Conservation (phyloP, 2,113 vertebrate genomes). For the Panthera tigris region DNA sequence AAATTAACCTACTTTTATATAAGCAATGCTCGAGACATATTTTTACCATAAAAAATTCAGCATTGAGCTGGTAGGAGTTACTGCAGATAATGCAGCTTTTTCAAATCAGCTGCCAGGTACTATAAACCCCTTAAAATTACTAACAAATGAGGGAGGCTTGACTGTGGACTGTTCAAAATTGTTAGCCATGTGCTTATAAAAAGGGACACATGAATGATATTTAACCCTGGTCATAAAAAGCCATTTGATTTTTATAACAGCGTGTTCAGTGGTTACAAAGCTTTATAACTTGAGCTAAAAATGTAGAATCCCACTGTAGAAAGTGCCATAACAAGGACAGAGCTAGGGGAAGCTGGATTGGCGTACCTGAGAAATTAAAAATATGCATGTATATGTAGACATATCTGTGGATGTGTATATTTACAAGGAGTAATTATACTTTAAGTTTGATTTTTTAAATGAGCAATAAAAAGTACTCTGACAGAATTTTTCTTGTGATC, state of each 20-base stretch:
- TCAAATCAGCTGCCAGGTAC: conserved; percentile 57
- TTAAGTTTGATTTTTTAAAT: conserved; percentile 15
- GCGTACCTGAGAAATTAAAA: conserved; percentile 25
- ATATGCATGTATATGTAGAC: neutral
- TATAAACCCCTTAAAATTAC: conserved; percentile 59
- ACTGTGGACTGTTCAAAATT: conserved; percentile 25
- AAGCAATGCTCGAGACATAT: neutral
- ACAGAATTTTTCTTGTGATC: conserved; percentile 8
- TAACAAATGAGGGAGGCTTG: conserved; percentile 23
- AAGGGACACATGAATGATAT: conserved; percentile 56
- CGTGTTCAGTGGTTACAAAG: conserved; percentile 30
- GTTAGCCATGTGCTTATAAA: conserved; percentile 56
- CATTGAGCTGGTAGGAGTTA: neutral
- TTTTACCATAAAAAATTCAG: conserved; percentile 49
- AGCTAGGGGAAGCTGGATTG: neutral
- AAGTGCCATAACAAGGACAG: neutral
- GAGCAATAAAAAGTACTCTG: neutral
- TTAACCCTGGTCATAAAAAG: conserved; percentile 71
- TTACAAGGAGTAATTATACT: neutral
- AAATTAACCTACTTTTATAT: conserved; percentile 39
- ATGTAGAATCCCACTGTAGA: neutral
- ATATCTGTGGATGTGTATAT: neutral
- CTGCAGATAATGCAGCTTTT: conserved; percentile 67
- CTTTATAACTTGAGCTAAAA: conserved; percentile 49
- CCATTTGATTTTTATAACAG: conserved; percentile 69